Evolutionary conservation across 2,797 vertebrate species (phyloP).

Genomic region (Moxostoma hubbsi): DNA sequence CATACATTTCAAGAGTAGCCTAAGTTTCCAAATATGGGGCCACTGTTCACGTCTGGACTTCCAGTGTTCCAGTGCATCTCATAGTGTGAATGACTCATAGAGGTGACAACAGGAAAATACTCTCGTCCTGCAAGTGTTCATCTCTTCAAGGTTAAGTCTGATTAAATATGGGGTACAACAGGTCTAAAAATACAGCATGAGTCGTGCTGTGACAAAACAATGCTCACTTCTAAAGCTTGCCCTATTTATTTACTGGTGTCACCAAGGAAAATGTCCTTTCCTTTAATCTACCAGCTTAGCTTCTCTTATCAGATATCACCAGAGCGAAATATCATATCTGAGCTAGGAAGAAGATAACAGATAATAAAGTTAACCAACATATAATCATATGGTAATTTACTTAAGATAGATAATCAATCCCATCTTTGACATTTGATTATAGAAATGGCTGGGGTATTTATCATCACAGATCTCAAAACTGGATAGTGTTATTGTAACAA

Average conservation of each 20-base stretch:
- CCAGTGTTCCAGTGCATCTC: not conserved
- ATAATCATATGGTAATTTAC: not conserved
- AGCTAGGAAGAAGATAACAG: not conserved
- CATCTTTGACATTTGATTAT: too few species aligned
- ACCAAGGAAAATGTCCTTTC: not conserved
- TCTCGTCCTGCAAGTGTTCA: not conserved
- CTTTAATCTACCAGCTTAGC: not conserved
- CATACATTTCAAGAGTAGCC: too few species aligned
- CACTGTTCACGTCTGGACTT: not conserved
- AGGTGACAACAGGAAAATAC: slow-evolving; percentile 16
- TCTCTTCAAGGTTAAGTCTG: slow-evolving; percentile 29
- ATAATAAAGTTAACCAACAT: not conserved
- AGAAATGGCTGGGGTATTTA: not conserved
- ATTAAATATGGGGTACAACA: not conserved
- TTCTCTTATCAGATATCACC: slow-evolving; percentile 14
- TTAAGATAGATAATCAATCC: not conserved
- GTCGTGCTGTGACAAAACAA: not conserved
- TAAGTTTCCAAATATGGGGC: too few species aligned
- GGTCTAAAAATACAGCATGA: slow-evolving; percentile 9
- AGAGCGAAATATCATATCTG: not conserved
- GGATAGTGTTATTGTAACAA: too few species aligned
- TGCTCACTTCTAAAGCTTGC: not conserved
- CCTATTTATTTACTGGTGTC: slow-evolving; percentile 7
- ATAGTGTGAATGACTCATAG: not conserved
- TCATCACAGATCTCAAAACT: not conserved